Conservation (phyloP, 2,797 vertebrate species). For the Anguilla marmorata region DNA sequence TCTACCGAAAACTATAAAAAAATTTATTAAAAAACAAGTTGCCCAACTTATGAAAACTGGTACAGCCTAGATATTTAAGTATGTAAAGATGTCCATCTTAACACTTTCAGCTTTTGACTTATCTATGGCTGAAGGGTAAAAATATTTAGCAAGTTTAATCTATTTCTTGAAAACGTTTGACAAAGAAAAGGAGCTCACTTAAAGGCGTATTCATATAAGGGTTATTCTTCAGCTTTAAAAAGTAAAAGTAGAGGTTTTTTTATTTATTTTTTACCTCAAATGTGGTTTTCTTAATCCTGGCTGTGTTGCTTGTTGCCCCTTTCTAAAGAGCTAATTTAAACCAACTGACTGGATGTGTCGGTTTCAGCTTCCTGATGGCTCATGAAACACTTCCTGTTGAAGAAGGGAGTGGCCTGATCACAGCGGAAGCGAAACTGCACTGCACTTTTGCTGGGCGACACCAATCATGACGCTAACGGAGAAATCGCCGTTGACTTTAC, state of each 20-base stretch:
- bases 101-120: not conserved
- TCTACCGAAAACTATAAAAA: not conserved
- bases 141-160: not conserved
- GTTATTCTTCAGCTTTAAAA: not conserved
- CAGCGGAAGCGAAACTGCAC: not conserved
- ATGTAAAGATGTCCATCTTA: not conserved
- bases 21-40: not conserved
- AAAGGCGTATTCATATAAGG: not conserved
- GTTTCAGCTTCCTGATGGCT: not conserved
- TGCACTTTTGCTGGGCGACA: not conserved
- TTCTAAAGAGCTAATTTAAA: not conserved
- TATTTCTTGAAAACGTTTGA: not conserved
- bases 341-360: not conserved
- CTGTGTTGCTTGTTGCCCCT: not conserved
- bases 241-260: not conserved
- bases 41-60: not conserved
- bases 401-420: not conserved
- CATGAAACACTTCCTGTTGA: conserved; percentile 25
- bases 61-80: not conserved
- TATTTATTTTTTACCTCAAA: conserved; percentile 4
- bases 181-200: not conserved
- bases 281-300: not conserved
- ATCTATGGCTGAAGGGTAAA: not conserved
- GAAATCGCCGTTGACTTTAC: not conserved
- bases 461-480: not conserved